Conservation (phyloP, 1,140 invertebrate species). For the Anastrepha ludens region DNA sequence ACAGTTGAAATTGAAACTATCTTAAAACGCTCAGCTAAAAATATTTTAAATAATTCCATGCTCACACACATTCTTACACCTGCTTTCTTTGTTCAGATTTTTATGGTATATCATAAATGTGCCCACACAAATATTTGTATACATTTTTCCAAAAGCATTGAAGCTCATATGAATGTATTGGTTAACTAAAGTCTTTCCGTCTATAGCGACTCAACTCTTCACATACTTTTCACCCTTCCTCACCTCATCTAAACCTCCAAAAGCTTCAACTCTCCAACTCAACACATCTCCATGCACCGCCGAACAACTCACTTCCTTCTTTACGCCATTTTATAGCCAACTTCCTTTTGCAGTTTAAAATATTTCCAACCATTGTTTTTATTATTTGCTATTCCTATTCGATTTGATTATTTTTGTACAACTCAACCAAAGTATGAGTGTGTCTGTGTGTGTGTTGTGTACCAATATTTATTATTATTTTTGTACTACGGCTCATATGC, state of each 20-base stretch:
- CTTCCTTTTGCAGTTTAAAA: constrained; percentile 50
- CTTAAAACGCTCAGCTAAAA: too few relatives aligned
- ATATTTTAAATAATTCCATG: too few relatives aligned
- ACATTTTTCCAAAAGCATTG: not conserved
- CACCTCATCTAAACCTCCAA: not conserved
- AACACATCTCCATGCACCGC: not conserved
- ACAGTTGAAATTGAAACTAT: too few relatives aligned
- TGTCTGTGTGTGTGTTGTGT: too few relatives aligned
- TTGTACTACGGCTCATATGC: not conserved
- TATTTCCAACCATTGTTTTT: constrained; percentile 51
- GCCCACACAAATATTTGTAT: not conserved
- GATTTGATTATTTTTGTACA: constrained; percentile 47
- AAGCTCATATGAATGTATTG: not conserved
- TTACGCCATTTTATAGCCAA: constrained; percentile 28
- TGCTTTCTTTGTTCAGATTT: too few relatives aligned
- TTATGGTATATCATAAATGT: too few relatives aligned
- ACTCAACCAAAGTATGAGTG: not conserved
- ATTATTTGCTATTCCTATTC: constrained; percentile 47
- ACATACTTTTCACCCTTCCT: not conserved
- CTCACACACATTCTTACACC: too few relatives aligned
- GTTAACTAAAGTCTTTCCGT: too few relatives aligned
- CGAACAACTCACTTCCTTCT: not conserved
- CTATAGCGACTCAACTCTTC: not conserved
- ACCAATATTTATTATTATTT: not conserved
- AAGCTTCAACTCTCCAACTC: not conserved